Evolutionary conservation across 2,888 invertebrate genomes (phyloP), one percentile per base, ranked within the genome.

Genomic region (Didymodactylos carnosus): DNA sequence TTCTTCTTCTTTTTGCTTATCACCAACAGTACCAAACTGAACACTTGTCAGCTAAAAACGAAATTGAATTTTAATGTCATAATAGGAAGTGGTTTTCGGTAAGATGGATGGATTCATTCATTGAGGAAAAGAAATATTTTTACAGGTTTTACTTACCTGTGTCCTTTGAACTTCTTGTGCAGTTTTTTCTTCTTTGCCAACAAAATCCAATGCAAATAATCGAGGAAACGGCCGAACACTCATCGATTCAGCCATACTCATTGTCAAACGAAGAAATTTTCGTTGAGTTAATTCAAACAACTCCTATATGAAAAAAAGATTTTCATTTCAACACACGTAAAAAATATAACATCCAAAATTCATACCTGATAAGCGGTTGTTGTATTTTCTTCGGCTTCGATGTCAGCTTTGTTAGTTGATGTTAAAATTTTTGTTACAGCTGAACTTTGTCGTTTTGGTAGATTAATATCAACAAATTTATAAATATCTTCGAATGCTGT

Each of bases 281-380:
- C 82, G 77, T 77, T 82, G 81, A 8, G 80, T 80, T 49, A 82
- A 76, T 76, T 82, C 82, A 76, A 79, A 79, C 70, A 81, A 76
- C 75, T 82, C 82, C 81, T 82, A 76, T 8, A 77, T 1, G 13
- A 6, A 13, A 25, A 10, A 3, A 49, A n/a, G n/a, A n/a, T n/a
- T n/a, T n/a, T n/a, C n/a, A n/a, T n/a, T n/a, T n/a, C n/a, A 23
- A 19, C 23, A 49, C 19, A 5, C 25, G 25, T n/a, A 25, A 23
- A 8, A 25, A 25, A 49, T 3, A 8, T 23, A 11, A 23, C 4
- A 10, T 49, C 10, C 10, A 11, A 25, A 13, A 13, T 62, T 35
- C 7, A 35, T 3, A 62, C 62, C 4, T 62, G 62, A 62, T 62
- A 62, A 35, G 62, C 62, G 5, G 29, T 35, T 0, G 62, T 35